Evolutionary conservation across 2,888 invertebrate genomes (phyloP), one percentile per base, ranked within the genome.

Genomic region (Vannuccia rotundouncinata): DNA sequence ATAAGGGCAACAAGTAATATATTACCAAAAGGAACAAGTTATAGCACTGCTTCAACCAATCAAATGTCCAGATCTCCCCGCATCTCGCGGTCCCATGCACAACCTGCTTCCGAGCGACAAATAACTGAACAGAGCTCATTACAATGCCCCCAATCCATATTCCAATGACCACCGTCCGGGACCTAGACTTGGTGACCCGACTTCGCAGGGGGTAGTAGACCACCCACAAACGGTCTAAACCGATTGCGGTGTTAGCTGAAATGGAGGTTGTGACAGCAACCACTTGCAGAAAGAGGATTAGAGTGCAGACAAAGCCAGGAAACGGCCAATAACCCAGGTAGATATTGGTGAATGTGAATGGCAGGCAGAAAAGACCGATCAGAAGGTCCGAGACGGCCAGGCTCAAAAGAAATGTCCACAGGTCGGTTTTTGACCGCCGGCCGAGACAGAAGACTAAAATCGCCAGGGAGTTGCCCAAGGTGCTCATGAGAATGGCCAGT

Each of bases 241-340:
- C 89, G 29, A 90, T 89, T 31, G 89, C 89, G 82, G 88, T 88
- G 77, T 89, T 87, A 17, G 89, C 89, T 82, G 87, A 88, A 27
- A 89, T 88, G 81, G 88, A 88, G n/a, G 85, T 86, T 0, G 86
- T 85, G 29, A 89, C 90, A n/a, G 86, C 84, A 29, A 82, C 28
- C 45, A 81, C 73, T 59, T 81, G 81, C 17, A 85, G 87, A 59
- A 86, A 90, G 82, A 87, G 87, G 77, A 89, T 89, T 2, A 90
- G 83, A 0, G 89, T 88, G 83, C 90, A 90, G 85, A 90, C 88
- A 66, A 86, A 85, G 0, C 86, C 86, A 25, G 88, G 86, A 84
- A 90, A 90, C 45, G 89, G 85, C 90, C 90, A 90, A 31, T 86
- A 85, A 5, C 84, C 83, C 1, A 89, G 88, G 83, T 89, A 94